These are phyloP conservation scores for Onychomys arenicola DNA, from an alignment of 2,797 vertebrate species.

Conservation along the genomic window DNA sequence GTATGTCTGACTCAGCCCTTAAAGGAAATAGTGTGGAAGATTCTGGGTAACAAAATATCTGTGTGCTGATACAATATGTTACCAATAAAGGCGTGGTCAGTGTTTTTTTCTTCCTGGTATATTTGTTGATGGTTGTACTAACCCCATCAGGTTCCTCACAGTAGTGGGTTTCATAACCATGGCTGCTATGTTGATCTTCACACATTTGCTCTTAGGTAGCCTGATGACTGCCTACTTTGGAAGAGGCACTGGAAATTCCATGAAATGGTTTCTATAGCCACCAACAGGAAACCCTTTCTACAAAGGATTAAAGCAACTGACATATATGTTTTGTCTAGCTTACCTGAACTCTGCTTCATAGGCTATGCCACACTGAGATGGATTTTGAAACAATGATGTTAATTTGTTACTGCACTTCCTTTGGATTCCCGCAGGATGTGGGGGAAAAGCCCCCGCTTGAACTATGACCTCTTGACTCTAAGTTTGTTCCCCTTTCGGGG, in stretches of 20 bases:
- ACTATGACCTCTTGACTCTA: not conserved
- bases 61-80: constrained; percentile 3
- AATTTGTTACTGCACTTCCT: constrained; percentile 47
- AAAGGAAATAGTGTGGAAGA: constrained; percentile 22
- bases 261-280: not conserved
- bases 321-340: not conserved
- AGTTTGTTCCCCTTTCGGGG: constrained; percentile 13
- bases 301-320: constrained; percentile 11
- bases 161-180: not conserved
- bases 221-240: not conserved
- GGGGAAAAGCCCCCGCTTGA: constrained; percentile 58
- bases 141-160: not conserved
- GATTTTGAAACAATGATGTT: constrained; percentile 5
- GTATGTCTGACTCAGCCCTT: constrained; percentile 1
- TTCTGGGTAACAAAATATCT: constrained; percentile 52
- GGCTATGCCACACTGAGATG: not conserved
- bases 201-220: not conserved
- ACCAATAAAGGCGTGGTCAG: not conserved
- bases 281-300: constrained; percentile 35
- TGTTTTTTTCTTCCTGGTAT: not conserved
- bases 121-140: not conserved
- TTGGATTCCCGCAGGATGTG: constrained; percentile 58
- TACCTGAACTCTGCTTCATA: not conserved
- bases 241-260: constrained; percentile 1
- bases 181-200: not conserved